Percentiles rank a stretch among this genome's conserved stretches.
These are phyloP conservation scores for Notamacropus eugenii DNA, from an alignment of 2,797 vertebrate species.

Conservation along the genomic window DNA sequence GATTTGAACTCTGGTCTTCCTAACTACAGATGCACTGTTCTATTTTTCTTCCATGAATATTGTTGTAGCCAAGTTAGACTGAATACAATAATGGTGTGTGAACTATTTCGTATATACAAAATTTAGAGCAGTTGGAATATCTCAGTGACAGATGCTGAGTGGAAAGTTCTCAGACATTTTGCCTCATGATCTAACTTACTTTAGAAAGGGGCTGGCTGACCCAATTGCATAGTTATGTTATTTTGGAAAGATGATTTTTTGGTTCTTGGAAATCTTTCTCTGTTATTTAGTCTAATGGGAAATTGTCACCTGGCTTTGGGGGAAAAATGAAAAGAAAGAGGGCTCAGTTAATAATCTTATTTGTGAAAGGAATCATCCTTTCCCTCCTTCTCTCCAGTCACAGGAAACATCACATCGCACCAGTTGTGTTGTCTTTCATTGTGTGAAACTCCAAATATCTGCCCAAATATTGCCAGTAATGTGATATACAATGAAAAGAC, in stretches of 20 bases:
- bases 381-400: background rate
- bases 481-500: background rate
- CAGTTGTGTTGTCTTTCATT: constrained; percentile 68
- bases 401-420: constrained; percentile 51
- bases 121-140: constrained; percentile 35
- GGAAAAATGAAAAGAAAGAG: background rate
- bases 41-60: background rate
- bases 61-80: constrained; percentile 38
- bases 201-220: constrained; percentile 56
- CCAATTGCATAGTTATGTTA: constrained; percentile 38
- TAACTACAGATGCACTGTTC: constrained; percentile 5
- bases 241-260: constrained; percentile 61
- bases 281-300: constrained; percentile 47
- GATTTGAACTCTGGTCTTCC: background rate
- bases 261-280: constrained; percentile 60
- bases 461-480: constrained; percentile 72
- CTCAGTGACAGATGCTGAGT: constrained; percentile 60
- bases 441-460: constrained; percentile 71
- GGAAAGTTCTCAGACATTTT: constrained; percentile 51
- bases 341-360: constrained; percentile 31
- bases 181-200: constrained; percentile 64
- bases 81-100: constrained; percentile 62
- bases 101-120: constrained; percentile 45
- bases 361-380: constrained; percentile 10
- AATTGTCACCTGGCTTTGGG: constrained; percentile 65